phyloP scores from a whole-genome alignment of 1,140 invertebrate species.

The Zaprionus camerounensis region DNA sequence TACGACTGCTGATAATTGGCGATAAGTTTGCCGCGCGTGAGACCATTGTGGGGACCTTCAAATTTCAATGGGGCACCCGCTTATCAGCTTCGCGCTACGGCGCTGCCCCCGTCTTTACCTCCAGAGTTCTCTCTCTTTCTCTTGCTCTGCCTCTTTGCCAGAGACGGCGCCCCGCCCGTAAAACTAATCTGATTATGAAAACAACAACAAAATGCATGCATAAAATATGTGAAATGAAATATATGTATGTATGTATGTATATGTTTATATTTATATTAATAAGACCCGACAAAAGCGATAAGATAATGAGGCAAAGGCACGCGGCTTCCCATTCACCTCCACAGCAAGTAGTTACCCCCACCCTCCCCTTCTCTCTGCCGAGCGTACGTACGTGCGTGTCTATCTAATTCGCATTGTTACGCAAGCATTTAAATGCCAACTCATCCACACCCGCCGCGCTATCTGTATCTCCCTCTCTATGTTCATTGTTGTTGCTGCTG shows the following conservation, averaged over 20 bases:
- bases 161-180: slow-evolving; percentile 28
- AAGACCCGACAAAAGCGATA: slow-evolving; percentile 28
- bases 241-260: slow-evolving; percentile 4
- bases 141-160: neutral
- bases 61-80: slow-evolving; percentile 30
- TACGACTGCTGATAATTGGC: slow-evolving; percentile 12
- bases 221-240: slow-evolving; percentile 16
- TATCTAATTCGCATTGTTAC: slow-evolving; percentile 21
- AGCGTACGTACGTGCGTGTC: slow-evolving; percentile 21
- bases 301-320: slow-evolving; percentile 26
- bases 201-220: slow-evolving; percentile 22
- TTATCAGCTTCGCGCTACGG: slow-evolving; percentile 28
- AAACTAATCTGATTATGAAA: slow-evolving; percentile 48
- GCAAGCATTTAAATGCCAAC: slow-evolving; percentile 15
- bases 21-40: slow-evolving; percentile 44
- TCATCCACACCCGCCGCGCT: neutral
- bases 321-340: neutral
- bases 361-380: neutral
- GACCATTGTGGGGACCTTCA: slow-evolving; percentile 46
- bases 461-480: neutral
- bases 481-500: neutral
- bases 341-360: neutral
- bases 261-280: slow-evolving; percentile 23
- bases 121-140: neutral
- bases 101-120: slow-evolving; percentile 9